Conservation (phyloP, 2,888 invertebrate genomes). For the Calameuta filiformis region DNA sequence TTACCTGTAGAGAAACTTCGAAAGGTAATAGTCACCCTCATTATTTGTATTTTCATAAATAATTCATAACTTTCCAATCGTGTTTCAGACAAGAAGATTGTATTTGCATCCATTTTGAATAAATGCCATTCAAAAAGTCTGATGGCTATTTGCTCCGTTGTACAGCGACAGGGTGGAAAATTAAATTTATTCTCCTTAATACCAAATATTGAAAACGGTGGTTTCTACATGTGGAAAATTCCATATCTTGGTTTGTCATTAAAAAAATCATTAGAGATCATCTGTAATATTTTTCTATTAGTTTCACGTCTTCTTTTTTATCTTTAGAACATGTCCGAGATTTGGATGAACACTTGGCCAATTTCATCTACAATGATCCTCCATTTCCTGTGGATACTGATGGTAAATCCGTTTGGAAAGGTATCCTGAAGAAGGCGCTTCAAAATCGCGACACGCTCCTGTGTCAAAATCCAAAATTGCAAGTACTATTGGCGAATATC, state of each 20-base stretch:
- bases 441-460: background rate
- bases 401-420: conserved; percentile 22
- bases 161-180: conserved; percentile 7
- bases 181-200: conserved; percentile 25
- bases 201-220: conserved; percentile 19
- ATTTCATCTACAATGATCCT: conserved; percentile 21
- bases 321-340: conserved; percentile 34
- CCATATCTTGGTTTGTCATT: conserved; percentile 22
- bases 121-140: conserved; percentile 22
- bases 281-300: background rate
- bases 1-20: conserved; percentile 15
- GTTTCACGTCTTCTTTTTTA: background rate
- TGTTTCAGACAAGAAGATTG: conserved; percentile 24
- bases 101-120: conserved; percentile 29
- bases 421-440: conserved; percentile 26
- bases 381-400: conserved; percentile 23
- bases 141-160: conserved; percentile 28
- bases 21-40: conserved; percentile 1
- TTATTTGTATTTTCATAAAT: too few species aligned
- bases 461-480: conserved; percentile 37
- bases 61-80: too few species aligned
- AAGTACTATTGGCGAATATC: conserved; percentile 31
- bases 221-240: conserved; percentile 30
- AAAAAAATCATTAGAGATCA: background rate
- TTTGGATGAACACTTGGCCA: conserved; percentile 6